Evolutionary conservation across 1,140 invertebrate genomes (phyloP).

Genomic region (Drosophila lini): DNA sequence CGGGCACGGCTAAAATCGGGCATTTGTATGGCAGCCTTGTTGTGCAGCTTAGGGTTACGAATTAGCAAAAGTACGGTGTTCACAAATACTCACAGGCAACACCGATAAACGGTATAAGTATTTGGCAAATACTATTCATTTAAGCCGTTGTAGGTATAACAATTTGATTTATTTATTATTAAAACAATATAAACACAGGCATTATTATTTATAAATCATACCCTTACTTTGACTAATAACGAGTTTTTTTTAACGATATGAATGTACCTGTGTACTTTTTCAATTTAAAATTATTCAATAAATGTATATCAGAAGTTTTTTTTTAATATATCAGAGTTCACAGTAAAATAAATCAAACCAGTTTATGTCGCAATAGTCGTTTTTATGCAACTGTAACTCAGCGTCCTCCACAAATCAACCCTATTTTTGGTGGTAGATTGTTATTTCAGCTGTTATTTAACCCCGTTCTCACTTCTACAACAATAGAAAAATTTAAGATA

Average conservation of each 20-base stretch:
- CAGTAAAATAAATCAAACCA: background rate
- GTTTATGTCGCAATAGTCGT: constrained; percentile 3
- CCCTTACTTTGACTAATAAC: too few relatives aligned
- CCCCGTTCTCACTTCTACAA: background rate
- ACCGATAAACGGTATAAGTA: background rate
- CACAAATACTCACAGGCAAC: background rate
- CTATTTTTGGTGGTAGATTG: constrained; percentile 2
- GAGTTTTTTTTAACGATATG: too few relatives aligned
- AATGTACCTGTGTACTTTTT: too few relatives aligned
- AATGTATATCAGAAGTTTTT: background rate
- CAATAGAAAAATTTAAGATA: background rate
- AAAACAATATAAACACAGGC: too few relatives aligned
- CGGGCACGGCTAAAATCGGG: background rate
- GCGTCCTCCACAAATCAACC: constrained; percentile 5
- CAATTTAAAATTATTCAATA: background rate
- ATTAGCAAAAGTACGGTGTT: constrained; percentile 1
- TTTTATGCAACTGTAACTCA: background rate
- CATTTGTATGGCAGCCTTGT: constrained; percentile 46
- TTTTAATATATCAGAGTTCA: background rate
- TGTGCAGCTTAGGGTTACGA: constrained; percentile 16
- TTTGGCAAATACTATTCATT: background rate
- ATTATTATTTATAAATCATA: too few relatives aligned
- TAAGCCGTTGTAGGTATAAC: background rate
- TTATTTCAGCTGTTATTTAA: background rate
- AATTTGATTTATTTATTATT: background rate